Conservation (phyloP, 2,888 invertebrate species). For the Unio delphinus region DNA sequence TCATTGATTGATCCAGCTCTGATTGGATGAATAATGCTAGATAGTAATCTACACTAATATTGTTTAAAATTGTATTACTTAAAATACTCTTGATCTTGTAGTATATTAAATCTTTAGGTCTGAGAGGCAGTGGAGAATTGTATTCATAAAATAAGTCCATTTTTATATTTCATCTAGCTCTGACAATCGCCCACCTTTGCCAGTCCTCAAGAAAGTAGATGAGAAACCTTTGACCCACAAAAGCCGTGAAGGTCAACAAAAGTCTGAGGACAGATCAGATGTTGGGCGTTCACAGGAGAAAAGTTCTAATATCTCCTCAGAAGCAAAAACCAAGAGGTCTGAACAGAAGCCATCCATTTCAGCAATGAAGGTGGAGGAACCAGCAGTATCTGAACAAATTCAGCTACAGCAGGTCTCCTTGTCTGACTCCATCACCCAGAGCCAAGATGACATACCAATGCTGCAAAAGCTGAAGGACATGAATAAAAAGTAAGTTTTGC, state of each 20-base stretch:
- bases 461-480: constrained; percentile 59
- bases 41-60: too few species aligned
- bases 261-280: constrained; percentile 9
- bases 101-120: too few species aligned
- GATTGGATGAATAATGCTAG: too few species aligned
- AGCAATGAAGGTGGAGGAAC: background rate
- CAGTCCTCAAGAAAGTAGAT: background rate
- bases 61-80: too few species aligned
- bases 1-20: too few species aligned
- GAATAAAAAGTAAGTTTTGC: constrained; percentile 47
- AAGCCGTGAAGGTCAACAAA: constrained; percentile 1
- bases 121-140: too few species aligned
- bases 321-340: constrained; percentile 3
- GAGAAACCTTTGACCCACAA: background rate
- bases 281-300: constrained; percentile 5
- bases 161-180: constrained; percentile 19
- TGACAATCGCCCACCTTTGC: constrained; percentile 34
- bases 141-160: background rate
- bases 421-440: constrained; percentile 34
- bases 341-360: constrained; percentile 1
- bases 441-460: constrained; percentile 48
- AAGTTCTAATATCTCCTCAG: background rate
- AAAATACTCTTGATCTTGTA: too few species aligned
- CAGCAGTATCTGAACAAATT: constrained; percentile 10
- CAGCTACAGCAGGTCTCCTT: constrained; percentile 4